Conservation (phyloP, 2,113 vertebrate genomes). For the Rhinogobius similis region DNA sequence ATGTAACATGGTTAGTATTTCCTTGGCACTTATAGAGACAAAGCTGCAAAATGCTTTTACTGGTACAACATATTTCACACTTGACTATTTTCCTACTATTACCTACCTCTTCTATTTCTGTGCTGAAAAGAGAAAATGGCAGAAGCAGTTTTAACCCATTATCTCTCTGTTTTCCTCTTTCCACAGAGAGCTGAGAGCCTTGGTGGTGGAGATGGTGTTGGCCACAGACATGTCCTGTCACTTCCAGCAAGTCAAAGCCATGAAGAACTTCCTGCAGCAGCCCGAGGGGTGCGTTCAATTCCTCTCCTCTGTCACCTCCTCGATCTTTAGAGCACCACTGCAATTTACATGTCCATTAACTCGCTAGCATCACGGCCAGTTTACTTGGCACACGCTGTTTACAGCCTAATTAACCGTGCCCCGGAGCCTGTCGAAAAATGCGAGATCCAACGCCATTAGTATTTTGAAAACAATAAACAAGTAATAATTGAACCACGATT, state of each 20-base stretch:
- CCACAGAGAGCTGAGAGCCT: slow-evolving; percentile 89
- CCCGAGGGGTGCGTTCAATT: slow-evolving; percentile 90
- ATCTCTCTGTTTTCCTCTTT: slow-evolving; percentile 2
- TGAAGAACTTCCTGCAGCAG: slow-evolving; percentile 96
- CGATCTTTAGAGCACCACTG: neutral
- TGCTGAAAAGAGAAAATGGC: too few relatives aligned
- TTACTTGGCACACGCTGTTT: slow-evolving; percentile 44
- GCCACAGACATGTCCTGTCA: slow-evolving; percentile 99
- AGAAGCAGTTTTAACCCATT: too few relatives aligned
- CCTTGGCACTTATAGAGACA: too few relatives aligned
- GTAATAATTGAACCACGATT: neutral
- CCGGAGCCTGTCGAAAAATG: slow-evolving; percentile 13
- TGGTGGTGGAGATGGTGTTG: slow-evolving; percentile 98
- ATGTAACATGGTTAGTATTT: too few relatives aligned
- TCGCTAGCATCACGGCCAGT: slow-evolving; percentile 11
- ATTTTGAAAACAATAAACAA: neutral
- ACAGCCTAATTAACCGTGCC: slow-evolving; percentile 49
- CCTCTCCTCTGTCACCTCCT: neutral
- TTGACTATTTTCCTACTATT: too few relatives aligned
- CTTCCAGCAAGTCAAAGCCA: slow-evolving; percentile 97
- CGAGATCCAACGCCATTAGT: slow-evolving; percentile 8
- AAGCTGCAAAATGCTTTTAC: too few relatives aligned
- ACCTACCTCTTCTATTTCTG: too few relatives aligned
- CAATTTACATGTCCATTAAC: slow-evolving; percentile 46
- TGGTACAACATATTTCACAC: too few relatives aligned